Percentiles rank a stretch among this genome's conserved stretches.
phyloP scores from a whole-genome alignment of 1,140 invertebrate species.

The Lamellibrachia luymesi region DNA sequence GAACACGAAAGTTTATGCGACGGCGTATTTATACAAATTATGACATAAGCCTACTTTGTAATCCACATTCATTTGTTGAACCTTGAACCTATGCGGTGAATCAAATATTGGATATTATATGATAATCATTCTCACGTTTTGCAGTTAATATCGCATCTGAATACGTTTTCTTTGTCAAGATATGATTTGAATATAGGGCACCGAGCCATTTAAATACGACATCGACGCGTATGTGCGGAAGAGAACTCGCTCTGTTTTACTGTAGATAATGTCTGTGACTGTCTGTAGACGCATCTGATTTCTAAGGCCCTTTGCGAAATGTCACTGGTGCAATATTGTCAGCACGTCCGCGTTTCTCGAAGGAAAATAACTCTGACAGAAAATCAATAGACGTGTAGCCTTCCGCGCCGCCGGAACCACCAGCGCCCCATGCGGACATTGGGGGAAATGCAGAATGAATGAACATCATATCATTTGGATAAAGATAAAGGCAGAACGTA shows the following conservation, averaged over 20 bases:
- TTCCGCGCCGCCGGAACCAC: neutral
- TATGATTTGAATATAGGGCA: neutral
- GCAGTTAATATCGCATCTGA: neutral
- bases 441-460: neutral
- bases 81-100: neutral
- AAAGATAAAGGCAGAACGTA: neutral
- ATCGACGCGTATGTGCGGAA: neutral
- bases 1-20: neutral
- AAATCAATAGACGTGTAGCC: neutral
- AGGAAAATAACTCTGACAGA: neutral
- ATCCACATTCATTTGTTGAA: neutral
- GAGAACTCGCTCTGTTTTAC: neutral
- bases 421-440: neutral
- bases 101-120: neutral
- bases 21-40: neutral
- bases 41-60: neutral
- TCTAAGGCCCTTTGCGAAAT: neutral
- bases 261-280: neutral
- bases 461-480: neutral
- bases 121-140: neutral
- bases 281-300: neutral
- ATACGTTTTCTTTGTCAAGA: neutral
- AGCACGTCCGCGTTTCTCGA: conserved; percentile 2
- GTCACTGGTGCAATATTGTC: neutral
- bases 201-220: neutral